Percentiles rank a stretch among this genome's conserved stretches.
Conservation (phyloP, 2,888 invertebrate genomes). For the Drosophila robusta region DNA sequence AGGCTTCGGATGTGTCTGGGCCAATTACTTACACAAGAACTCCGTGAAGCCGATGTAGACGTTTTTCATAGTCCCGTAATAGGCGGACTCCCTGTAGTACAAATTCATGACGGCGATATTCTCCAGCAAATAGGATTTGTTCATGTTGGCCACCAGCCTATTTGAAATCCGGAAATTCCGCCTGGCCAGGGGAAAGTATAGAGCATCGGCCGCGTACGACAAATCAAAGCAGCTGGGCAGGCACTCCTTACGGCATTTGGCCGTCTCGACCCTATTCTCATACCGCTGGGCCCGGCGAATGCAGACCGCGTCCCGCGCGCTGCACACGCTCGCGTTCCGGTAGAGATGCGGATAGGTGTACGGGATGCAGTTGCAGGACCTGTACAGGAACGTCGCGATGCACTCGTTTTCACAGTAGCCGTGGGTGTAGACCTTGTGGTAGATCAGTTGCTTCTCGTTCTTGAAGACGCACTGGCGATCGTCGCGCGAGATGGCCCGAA, state of each 20-base stretch:
- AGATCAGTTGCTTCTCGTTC: constrained; percentile 89
- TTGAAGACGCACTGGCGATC: constrained; percentile 90
- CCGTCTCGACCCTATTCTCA: constrained; percentile 17
- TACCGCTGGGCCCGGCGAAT: constrained; percentile 37
- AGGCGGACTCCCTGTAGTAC: constrained; percentile 90
- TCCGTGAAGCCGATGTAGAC: constrained; percentile 93
- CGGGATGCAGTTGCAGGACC: constrained; percentile 74
- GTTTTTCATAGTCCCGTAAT: constrained; percentile 90
- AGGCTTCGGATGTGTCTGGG: no score
- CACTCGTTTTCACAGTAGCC: constrained; percentile 88
- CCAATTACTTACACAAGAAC: constrained; percentile 89
- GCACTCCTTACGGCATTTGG: constrained; percentile 86
- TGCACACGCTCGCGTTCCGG: constrained; percentile 85
- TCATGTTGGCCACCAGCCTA: constrained; percentile 58
- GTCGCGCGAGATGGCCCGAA: constrained; percentile 87
- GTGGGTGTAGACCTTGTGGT: constrained; percentile 85
- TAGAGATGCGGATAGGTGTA: constrained; percentile 86
- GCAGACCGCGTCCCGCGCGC: constrained; percentile 53
- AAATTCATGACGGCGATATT: constrained; percentile 91
- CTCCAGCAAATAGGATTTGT: constrained; percentile 79
- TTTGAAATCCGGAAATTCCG: constrained; percentile 70
- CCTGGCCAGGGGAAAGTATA: constrained; percentile 85
- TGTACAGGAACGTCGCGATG: constrained; percentile 56
- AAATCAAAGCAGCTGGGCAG: constrained; percentile 91
- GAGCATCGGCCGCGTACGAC: constrained; percentile 87